These are phyloP conservation scores for Aleadryas rufinucha DNA, from an alignment of 2,113 vertebrate species.

Conservation along the genomic window DNA sequence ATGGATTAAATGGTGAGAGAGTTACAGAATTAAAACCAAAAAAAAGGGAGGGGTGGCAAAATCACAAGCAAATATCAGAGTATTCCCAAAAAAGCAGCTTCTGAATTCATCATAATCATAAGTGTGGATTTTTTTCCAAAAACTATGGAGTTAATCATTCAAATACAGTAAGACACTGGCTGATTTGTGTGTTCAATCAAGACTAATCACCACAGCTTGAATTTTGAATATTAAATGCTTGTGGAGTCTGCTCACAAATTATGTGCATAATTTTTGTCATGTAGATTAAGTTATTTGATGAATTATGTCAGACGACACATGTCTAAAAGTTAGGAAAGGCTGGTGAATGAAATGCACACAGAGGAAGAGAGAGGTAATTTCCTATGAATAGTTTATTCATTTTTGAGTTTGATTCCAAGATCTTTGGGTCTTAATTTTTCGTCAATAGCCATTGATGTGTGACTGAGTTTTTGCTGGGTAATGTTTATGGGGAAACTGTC, in stretches of 20 bases:
- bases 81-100: background rate
- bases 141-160: background rate
- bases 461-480: background rate
- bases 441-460: accelerated
- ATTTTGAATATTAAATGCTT: constrained; percentile 52
- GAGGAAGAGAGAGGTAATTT: background rate
- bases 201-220: constrained; percentile 44
- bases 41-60: background rate
- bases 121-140: background rate
- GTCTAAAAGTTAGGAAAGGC: background rate
- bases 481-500: background rate
- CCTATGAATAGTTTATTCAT: background rate
- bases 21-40: background rate
- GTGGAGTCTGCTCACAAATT: constrained; percentile 8
- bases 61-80: background rate
- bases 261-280: constrained; percentile 22
- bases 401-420: background rate
- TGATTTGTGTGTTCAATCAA: constrained; percentile 45
- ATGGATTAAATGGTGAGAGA: background rate
- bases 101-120: background rate
- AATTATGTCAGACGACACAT: background rate
- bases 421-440: background rate
- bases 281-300: background rate
- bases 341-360: background rate
- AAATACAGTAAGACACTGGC: background rate